Evolutionary conservation across 2,888 invertebrate species (phyloP).

Genomic region (Branchellion lobata): DNA sequence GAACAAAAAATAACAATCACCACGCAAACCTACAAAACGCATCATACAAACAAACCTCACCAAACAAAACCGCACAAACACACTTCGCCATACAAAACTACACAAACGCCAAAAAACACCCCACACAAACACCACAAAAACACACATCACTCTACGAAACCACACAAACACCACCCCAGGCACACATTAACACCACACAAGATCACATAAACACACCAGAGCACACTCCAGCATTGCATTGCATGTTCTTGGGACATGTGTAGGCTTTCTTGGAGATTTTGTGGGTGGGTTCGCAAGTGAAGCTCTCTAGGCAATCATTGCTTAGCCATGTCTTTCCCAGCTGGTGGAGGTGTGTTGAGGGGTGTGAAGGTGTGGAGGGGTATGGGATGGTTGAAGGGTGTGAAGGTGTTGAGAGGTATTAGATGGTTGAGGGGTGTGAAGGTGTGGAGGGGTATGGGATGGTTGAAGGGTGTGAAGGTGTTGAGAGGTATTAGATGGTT

Average conservation of each 20-base stretch:
- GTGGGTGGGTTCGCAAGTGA: background rate
- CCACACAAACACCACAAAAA: background rate
- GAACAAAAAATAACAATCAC: too few relatives aligned
- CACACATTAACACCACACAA: background rate
- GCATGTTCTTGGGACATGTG: slow-evolving; percentile 13
- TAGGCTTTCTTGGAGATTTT: background rate
- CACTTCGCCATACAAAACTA: background rate
- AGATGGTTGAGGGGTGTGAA: too few relatives aligned
- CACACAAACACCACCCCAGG: background rate
- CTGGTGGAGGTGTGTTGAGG: background rate
- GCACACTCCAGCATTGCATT: slow-evolving; percentile 11
- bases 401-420: too few relatives aligned
- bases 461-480: too few relatives aligned
- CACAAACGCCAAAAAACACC: background rate
- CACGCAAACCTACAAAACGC: too few relatives aligned
- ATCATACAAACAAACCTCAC: too few relatives aligned
- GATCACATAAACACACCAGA: background rate
- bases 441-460: too few relatives aligned
- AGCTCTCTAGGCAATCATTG: background rate
- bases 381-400: background rate
- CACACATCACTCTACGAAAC: background rate
- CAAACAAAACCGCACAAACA: too few relatives aligned
- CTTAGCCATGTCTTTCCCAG: background rate
- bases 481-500: too few relatives aligned
- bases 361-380: too few relatives aligned